Conservation (phyloP, 2,113 vertebrate species). For the Corydoras maculifer region DNA sequence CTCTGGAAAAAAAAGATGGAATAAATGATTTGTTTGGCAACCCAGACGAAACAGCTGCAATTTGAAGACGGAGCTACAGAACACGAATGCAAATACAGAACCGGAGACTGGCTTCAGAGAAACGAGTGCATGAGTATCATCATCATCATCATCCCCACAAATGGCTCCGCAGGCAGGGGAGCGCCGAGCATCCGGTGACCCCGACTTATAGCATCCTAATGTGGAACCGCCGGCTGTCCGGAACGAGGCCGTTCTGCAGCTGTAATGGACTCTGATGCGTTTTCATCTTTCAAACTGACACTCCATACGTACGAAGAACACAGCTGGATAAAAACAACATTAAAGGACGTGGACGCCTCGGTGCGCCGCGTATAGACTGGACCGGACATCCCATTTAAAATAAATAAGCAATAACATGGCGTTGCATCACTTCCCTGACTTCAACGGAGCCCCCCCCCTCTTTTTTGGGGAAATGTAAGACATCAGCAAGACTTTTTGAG, state of each 20-base stretch:
- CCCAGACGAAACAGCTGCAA: too few species aligned
- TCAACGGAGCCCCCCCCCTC: too few species aligned
- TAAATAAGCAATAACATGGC: not conserved
- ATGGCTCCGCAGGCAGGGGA: not conserved
- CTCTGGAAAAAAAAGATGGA: too few species aligned
- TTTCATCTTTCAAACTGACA: not conserved
- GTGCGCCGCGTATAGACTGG: too few species aligned
- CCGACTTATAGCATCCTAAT: not conserved
- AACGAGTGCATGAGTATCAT: not conserved
- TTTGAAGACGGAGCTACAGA: too few species aligned
- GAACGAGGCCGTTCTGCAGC: constrained; percentile 13
- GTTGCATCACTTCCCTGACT: too few species aligned
- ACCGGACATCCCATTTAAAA: not conserved
- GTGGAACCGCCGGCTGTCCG: not conserved
- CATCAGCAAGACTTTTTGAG: too few species aligned
- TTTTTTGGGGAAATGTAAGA: too few species aligned
- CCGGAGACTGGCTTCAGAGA: too few species aligned
- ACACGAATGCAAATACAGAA: too few species aligned
- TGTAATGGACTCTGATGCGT: constrained; percentile 10
- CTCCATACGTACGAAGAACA: constrained; percentile 7
- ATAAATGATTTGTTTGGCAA: too few species aligned
- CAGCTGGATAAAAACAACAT: not conserved
- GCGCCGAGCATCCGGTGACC: not conserved
- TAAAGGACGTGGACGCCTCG: too few species aligned
- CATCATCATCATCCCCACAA: not conserved